Percentiles rank a stretch among this genome's conserved stretches.
Conservation (phyloP, 2,797 vertebrate genomes). For the Crocodylus rhombifer region DNA sequence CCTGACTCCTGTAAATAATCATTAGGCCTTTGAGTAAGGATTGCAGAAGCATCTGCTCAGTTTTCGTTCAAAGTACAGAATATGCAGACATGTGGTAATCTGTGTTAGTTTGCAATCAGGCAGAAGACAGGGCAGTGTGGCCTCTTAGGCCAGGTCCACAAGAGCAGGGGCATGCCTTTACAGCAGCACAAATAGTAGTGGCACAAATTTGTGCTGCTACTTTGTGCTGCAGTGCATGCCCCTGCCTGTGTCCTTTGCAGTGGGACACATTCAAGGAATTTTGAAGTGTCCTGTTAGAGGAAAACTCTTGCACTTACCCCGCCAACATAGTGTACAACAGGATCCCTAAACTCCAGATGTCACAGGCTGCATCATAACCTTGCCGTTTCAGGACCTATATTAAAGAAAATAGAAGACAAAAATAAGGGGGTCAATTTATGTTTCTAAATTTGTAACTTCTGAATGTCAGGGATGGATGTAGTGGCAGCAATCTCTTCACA, state of each 20-base stretch:
- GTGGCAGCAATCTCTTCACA: not conserved
- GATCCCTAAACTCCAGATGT: constrained; percentile 96
- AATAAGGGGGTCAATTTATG: not conserved
- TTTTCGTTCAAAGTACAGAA: not conserved
- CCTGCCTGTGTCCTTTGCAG: too few species aligned
- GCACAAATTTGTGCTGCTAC: not conserved
- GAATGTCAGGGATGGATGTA: not conserved
- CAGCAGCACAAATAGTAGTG: not conserved
- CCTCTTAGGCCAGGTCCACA: too few species aligned
- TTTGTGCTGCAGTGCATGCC: not conserved
- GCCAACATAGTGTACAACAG: constrained; percentile 96
- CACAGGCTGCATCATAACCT: constrained; percentile 97
- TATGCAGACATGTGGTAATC: too few species aligned
- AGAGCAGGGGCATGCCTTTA: too few species aligned
- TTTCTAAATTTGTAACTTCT: constrained; percentile 16
- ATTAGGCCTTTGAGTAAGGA: not conserved
- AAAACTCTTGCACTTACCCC: constrained; percentile 82
- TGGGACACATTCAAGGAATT: too few species aligned
- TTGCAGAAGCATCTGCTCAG: not conserved
- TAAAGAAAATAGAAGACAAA: not conserved
- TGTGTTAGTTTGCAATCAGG: too few species aligned
- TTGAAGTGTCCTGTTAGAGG: not conserved
- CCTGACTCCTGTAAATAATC: not conserved
- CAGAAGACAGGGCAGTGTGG: too few species aligned
- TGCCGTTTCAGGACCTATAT: constrained; percentile 93